Conservation (phyloP, 2,113 vertebrate species). For the Paraplagusia blochii region DNA sequence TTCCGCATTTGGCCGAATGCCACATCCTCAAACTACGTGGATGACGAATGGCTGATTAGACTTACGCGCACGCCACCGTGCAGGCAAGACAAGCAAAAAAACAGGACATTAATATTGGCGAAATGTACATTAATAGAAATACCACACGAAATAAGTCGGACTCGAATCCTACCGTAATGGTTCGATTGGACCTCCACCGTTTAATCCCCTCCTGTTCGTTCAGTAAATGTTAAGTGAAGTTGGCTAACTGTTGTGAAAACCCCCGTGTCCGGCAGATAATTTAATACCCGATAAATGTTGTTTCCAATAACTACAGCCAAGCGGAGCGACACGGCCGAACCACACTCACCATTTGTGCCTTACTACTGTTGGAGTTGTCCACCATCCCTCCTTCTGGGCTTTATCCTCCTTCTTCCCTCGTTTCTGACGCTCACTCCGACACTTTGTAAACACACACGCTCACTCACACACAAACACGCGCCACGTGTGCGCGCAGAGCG, state of each 20-base stretch:
- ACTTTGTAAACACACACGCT: conserved; percentile 66
- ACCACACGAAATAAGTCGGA: too few species aligned
- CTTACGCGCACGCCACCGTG: not conserved
- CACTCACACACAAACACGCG: conserved; percentile 52
- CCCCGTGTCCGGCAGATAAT: not conserved
- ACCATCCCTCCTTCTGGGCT: conserved; percentile 76
- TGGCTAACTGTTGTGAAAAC: not conserved
- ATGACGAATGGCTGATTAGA: not conserved
- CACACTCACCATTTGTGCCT: conserved; percentile 78
- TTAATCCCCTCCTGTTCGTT: not conserved
- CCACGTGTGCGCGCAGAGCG: conserved; percentile 25
- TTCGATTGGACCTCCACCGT: conserved; percentile 12
- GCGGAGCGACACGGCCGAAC: conserved; percentile 6
- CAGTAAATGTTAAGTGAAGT: not conserved
- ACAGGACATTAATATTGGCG: not conserved
- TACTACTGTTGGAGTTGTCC: conserved; percentile 77
- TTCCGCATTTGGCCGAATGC: conserved; percentile 23
- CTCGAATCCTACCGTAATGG: conserved; percentile 2
- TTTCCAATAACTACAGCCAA: not conserved
- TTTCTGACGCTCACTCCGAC: conserved; percentile 63
- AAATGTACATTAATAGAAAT: too few species aligned
- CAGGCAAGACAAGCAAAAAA: not conserved
- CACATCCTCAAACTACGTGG: conserved; percentile 34
- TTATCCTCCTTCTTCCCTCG: conserved; percentile 62
- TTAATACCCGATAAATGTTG: not conserved